Base-by-base conservation (phyloP, 2,797 vertebrate species). In the Xenopus petersii region DNA sequence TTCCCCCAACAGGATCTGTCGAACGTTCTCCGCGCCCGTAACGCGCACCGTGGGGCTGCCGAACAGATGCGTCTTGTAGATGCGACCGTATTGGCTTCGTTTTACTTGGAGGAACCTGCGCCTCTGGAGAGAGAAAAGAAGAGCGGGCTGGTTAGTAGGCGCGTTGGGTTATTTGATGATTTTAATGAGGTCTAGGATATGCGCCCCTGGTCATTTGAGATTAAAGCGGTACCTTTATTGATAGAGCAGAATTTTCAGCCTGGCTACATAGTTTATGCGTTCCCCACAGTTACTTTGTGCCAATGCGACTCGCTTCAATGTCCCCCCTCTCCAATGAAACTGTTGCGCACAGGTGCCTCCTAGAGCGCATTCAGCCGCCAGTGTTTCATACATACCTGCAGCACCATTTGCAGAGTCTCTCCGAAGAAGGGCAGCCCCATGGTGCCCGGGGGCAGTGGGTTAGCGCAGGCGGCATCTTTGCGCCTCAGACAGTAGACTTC, bases 371-470 rank as follows among this genome's bases (percentile, higher is more conserved):
- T 42, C 5, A 42, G 36, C 36, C 5, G 36, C 36, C 36, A 6
- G 36, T 6, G 49, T 10, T 49, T 2, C 49, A 12, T 15, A 12
- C 49, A 51, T 93, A 98, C 96, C 95, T 98, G 95, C 26, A 98
- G 87, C 82, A 98, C 92, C 87, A 98, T 92, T 86, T 99, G 97
- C 81, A 98, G 87, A 24, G 97, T 99, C 85, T 99, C 97, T 79
- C 97, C 97, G 66, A 99, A 94, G 85, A 98, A 98, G 1, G 97
- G 97, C 65, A 99, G 85, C 10, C 97, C 97, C 97, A 99, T 98
- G 58, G 95, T 95, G 3, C 97, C 97, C 0, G 97, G 97, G 10
- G 97, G 97, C 81, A 99, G 86, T 5, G 97, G 97, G 30, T 90
- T 81, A 5, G 82, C 16, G 82, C 94, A 96, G 84, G 79, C 87